These are phyloP conservation scores for Coleophora flavipennella DNA, from an alignment of 2,888 invertebrate species.

Conservation along the genomic window DNA sequence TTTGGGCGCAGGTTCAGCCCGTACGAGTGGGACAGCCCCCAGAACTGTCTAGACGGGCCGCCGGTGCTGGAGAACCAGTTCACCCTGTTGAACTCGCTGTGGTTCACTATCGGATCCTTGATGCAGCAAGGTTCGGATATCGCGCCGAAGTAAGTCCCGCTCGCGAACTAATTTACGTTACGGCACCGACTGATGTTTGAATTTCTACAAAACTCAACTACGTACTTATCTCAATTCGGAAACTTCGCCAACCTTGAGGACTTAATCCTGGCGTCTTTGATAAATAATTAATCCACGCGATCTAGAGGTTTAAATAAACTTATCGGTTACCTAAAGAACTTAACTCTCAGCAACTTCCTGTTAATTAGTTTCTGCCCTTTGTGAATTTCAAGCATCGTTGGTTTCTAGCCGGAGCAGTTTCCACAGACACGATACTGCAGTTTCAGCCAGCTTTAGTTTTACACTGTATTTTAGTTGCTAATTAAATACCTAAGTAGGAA, in stretches of 20 bases:
- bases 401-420: constrained; percentile 49
- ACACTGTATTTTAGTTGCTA: constrained; percentile 52
- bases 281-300: not conserved
- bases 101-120: constrained; percentile 95
- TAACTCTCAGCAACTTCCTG: too few relatives aligned
- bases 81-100: constrained; percentile 92
- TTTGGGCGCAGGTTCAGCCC: constrained; percentile 86
- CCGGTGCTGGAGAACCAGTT: constrained; percentile 92
- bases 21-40: constrained; percentile 94
- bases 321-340: too few relatives aligned
- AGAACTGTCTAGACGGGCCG: constrained; percentile 87
- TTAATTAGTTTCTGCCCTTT: constrained; percentile 56
- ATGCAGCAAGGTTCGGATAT: constrained; percentile 95
- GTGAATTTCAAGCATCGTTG: constrained; percentile 63
- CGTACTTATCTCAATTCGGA: too few relatives aligned
- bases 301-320: not conserved
- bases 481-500: constrained; percentile 38
- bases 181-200: constrained; percentile 19
- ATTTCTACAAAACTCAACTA: not conserved
- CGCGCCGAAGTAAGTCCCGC: constrained; percentile 86
- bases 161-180: constrained; percentile 41
- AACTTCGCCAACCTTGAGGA: too few relatives aligned
- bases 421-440: constrained; percentile 55
- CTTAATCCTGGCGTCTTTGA: too few relatives aligned
- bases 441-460: constrained; percentile 44